phyloP scores from a whole-genome alignment of 2,797 vertebrate species.

The Coregonus sp. region DNA sequence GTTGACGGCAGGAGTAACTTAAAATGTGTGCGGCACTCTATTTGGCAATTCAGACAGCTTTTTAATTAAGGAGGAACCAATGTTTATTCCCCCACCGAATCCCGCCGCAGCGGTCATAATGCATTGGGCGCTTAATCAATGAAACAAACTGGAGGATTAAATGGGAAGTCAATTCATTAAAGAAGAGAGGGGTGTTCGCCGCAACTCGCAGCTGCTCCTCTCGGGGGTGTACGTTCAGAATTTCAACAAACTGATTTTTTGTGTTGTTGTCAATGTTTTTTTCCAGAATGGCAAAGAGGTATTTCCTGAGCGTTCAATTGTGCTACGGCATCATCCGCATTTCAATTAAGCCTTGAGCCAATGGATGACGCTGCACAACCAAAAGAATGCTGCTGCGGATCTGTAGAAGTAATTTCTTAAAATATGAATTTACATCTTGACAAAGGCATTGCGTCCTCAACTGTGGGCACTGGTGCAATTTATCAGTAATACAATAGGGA shows the following conservation, averaged over 20 bases:
- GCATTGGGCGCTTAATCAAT: constrained; percentile 50
- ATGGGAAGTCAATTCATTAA: constrained; percentile 32
- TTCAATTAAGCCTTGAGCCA: neutral
- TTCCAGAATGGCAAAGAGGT: neutral
- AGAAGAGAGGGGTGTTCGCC: constrained; percentile 18
- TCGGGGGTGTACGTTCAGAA: constrained; percentile 11
- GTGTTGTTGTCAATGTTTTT: neutral
- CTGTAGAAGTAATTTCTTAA: neutral
- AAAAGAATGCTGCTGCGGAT: neutral
- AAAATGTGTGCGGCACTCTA: constrained; percentile 30
- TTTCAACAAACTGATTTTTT: constrained; percentile 7
- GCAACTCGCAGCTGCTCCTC: neutral
- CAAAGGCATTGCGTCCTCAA: neutral
- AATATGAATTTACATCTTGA: neutral
- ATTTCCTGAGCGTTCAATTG: neutral
- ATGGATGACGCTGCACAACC: neutral
- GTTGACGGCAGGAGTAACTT: constrained; percentile 36
- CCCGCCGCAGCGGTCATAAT: constrained; percentile 30
- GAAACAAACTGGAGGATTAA: constrained; percentile 46
- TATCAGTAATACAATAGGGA: neutral
- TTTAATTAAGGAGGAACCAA: constrained; percentile 53
- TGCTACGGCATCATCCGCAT: neutral
- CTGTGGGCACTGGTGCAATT: neutral
- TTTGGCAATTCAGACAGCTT: constrained; percentile 36
- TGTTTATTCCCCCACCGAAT: constrained; percentile 41